Evolutionary conservation across 1,140 invertebrate genomes (phyloP).

Genomic region (Phymorhynchus buccinoides): DNA sequence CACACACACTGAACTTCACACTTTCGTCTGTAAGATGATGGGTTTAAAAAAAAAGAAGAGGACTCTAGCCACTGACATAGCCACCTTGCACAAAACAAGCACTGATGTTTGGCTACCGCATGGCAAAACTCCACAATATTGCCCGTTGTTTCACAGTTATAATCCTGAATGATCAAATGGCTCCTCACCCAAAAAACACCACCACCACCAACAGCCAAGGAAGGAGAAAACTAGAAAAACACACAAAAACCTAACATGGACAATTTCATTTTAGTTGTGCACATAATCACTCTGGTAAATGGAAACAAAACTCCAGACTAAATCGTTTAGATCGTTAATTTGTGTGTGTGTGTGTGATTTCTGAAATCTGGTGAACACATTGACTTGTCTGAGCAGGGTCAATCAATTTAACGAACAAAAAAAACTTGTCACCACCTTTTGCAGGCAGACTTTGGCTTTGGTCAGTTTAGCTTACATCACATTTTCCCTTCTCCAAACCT

Average conservation of each 20-base stretch:
- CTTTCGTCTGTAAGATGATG: neutral
- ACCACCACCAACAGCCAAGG: neutral
- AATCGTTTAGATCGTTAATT: neutral
- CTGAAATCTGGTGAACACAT: neutral
- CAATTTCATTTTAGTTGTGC: constrained; percentile 8
- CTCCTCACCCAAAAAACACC: neutral
- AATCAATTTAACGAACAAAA: too few species aligned
- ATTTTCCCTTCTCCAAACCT: neutral
- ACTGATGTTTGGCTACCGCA: too few species aligned
- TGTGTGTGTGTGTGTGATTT: neutral
- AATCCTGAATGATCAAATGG: neutral
- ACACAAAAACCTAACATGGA: neutral
- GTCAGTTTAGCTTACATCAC: neutral
- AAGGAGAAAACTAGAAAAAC: neutral
- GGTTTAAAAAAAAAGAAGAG: neutral
- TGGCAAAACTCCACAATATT: neutral
- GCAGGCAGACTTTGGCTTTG: neutral
- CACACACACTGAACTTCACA: neutral
- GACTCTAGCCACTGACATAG: neutral
- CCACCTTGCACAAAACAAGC: neutral
- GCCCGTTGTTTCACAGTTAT: neutral
- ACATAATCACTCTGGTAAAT: neutral
- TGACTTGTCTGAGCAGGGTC: neutral
- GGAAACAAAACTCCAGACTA: neutral
- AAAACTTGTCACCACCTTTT: neutral